A percentile compares a stretch with the other conserved stretches of the same genome.
Evolutionary conservation across 1,140 invertebrate genomes (phyloP).

Genomic region (Ceratoteleas bidentatus): DNA sequence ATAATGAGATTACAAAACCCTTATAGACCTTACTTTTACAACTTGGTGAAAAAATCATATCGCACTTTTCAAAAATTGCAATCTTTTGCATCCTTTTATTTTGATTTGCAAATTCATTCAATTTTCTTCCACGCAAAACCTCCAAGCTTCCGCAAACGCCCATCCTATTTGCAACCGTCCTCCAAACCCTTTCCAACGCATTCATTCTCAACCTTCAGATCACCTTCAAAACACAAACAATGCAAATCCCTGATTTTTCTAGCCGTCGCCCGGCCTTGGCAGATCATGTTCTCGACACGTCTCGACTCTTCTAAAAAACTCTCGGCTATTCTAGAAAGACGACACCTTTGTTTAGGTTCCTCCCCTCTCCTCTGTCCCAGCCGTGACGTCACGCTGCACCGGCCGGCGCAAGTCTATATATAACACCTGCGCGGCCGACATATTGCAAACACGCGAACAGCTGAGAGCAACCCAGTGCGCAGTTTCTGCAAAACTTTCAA

Average conservation of each 20-base stretch:
- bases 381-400: not conserved
- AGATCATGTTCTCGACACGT: not conserved
- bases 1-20: too few relatives aligned
- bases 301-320: not conserved
- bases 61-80: too few relatives aligned
- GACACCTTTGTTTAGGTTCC: constrained; percentile 4
- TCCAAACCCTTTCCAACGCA: too few relatives aligned
- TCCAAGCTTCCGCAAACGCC: too few relatives aligned
- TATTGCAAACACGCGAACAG: not conserved
- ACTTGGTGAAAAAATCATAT: too few relatives aligned
- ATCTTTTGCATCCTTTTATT: too few relatives aligned
- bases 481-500: not conserved
- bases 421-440: not conserved
- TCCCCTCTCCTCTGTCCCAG: not conserved
- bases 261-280: not conserved
- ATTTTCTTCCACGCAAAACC: too few relatives aligned
- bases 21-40: too few relatives aligned
- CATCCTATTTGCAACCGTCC: too few relatives aligned
- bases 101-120: too few relatives aligned
- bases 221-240: not conserved
- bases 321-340: not conserved
- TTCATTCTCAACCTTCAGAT: too few relatives aligned
- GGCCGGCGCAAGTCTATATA: constrained; percentile 1
- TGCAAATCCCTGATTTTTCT: not conserved
- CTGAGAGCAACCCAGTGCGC: not conserved